These are phyloP conservation scores for Balanococcus diminutus DNA, from an alignment of 2,888 invertebrate genomes.

Conservation along the genomic window DNA sequence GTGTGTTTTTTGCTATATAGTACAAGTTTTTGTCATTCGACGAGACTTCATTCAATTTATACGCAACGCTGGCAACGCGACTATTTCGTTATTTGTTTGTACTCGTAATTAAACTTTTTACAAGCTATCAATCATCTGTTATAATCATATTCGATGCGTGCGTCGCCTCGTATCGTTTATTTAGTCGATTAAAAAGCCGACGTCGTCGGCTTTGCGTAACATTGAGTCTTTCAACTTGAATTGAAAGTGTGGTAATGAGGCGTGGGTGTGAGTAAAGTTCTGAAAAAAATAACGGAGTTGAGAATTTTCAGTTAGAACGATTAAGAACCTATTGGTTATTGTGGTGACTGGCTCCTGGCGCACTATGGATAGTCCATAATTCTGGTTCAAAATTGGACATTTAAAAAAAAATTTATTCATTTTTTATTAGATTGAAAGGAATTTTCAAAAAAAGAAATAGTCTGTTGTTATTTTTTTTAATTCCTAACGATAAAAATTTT, in stretches of 20 bases:
- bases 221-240: not conserved
- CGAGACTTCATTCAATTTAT: not conserved
- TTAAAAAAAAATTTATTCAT: too few relatives aligned
- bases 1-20: not conserved
- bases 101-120: slow-evolving; percentile 11
- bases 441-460: too few relatives aligned
- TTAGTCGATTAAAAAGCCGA: slow-evolving; percentile 5
- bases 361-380: too few relatives aligned
- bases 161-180: not conserved
- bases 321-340: too few relatives aligned
- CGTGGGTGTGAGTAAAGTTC: not conserved
- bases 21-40: slow-evolving; percentile 25
- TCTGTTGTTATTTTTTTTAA: too few relatives aligned
- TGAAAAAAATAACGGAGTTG: not conserved
- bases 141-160: slow-evolving; percentile 5
- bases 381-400: too few relatives aligned
- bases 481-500: too few relatives aligned
- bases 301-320: too few relatives aligned
- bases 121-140: slow-evolving; percentile 5
- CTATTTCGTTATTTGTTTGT: slow-evolving; percentile 5
- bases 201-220: not conserved
- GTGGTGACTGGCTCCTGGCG: too few relatives aligned
- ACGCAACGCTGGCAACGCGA: not conserved
- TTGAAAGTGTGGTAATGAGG: not conserved
- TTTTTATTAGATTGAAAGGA: too few relatives aligned